Conservation (phyloP, 2,888 invertebrate genomes). For the Chrysodeixis includens region DNA sequence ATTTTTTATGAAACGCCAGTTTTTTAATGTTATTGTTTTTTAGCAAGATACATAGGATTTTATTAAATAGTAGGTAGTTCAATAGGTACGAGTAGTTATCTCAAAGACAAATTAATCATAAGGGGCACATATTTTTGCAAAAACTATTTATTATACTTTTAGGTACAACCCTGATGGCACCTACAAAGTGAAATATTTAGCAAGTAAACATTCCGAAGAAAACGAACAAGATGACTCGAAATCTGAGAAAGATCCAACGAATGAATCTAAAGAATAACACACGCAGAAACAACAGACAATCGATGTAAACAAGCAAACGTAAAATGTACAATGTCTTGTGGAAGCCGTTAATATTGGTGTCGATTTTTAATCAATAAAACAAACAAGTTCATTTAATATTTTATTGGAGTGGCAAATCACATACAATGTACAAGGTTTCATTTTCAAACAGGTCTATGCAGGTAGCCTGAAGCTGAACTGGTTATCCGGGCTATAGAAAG, state of each 20-base stretch:
- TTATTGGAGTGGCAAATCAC: slow-evolving; percentile 8
- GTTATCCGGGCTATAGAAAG: too few relatives aligned
- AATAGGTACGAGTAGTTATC: too few relatives aligned
- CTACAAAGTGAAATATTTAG: slow-evolving; percentile 90
- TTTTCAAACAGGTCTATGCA: background rate
- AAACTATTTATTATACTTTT: slow-evolving; percentile 20
- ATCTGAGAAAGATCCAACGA: slow-evolving; percentile 36
- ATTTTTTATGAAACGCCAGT: too few relatives aligned
- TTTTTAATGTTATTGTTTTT: too few relatives aligned
- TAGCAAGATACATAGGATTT: too few relatives aligned
- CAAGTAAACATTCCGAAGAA: slow-evolving; percentile 68
- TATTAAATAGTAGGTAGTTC: too few relatives aligned
- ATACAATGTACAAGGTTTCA: slow-evolving; percentile 10
- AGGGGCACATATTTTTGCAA: too few relatives aligned
- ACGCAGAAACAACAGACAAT: background rate
- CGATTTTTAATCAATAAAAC: slow-evolving; percentile 7
- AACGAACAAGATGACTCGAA: slow-evolving; percentile 40
- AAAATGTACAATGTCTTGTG: background rate
- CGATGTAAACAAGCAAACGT: background rate
- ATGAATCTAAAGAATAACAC: slow-evolving; percentile 31
- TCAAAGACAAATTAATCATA: too few relatives aligned
- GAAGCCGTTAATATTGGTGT: slow-evolving; percentile 38
- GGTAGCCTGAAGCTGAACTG: too few relatives aligned
- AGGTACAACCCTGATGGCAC: slow-evolving; percentile 90
- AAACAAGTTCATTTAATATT: background rate